Conservation (phyloP, 2,797 vertebrate genomes). For the Buceros bicornis region DNA sequence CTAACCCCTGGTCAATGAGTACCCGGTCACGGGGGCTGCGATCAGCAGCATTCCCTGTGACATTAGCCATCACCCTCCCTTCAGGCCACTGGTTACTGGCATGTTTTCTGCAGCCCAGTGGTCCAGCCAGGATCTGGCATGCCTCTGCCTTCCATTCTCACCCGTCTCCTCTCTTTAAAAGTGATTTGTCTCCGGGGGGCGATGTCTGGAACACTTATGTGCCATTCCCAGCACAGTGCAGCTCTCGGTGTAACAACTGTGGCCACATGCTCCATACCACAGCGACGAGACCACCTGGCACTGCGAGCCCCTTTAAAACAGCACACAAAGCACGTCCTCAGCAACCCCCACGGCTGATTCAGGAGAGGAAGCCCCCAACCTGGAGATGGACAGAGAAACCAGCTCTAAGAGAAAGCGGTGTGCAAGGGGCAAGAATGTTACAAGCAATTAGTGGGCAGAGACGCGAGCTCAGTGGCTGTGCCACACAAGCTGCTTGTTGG, state of each 20-base stretch:
- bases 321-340: neutral
- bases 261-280: neutral
- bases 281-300: neutral
- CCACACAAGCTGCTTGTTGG: neutral
- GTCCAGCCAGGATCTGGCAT: neutral
- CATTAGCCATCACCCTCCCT: neutral
- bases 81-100: neutral
- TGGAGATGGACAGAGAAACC: neutral
- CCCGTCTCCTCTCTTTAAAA: neutral
- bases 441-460: neutral
- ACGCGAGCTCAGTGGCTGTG: neutral
- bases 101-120: rapidly evolving
- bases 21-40: conserved; percentile 21
- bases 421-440: neutral
- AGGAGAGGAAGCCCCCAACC: neutral
- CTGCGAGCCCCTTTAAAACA: neutral
- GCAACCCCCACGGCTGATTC: neutral
- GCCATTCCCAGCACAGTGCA: neutral
- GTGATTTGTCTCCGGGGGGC: neutral
- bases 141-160: neutral
- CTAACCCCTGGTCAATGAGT: conserved; percentile 41
- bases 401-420: rapidly evolving
- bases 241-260: neutral
- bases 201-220: neutral
- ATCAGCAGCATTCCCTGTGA: neutral